A percentile compares a stretch with the other conserved stretches of the same genome.
Conservation (phyloP, 2,113 vertebrate species). For the Chamaetylas fuelleborni region DNA sequence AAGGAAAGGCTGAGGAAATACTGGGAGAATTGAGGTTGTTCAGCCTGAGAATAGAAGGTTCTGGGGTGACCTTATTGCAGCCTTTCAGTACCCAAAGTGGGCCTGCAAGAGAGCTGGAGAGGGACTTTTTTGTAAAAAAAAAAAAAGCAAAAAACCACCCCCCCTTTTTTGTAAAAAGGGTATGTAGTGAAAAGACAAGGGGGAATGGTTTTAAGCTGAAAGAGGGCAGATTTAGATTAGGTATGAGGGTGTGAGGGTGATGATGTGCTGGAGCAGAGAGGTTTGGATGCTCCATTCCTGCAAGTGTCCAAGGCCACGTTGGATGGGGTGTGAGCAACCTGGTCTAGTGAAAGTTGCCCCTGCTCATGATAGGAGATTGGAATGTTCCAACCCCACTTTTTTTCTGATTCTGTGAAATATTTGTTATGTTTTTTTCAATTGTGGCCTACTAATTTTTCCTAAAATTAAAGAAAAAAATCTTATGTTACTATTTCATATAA, state of each 20-base stretch:
- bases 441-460: background rate
- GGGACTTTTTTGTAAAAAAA: background rate
- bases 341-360: background rate
- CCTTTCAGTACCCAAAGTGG: background rate
- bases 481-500: background rate
- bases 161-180: background rate
- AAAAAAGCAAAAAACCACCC: no score
- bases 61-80: background rate
- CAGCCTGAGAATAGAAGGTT: background rate
- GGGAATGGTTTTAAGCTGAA: background rate
- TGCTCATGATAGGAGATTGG: background rate
- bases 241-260: background rate
- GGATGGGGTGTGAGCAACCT: background rate
- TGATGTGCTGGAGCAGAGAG: background rate
- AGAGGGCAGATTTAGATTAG: background rate
- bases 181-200: background rate
- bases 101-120: background rate
- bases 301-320: background rate
- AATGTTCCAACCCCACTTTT: background rate
- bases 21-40: background rate
- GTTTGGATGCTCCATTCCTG: background rate
- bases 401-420: background rate
- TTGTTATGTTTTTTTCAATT: background rate
- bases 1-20: background rate
- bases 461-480: background rate